Conservation (phyloP, 2,797 vertebrate genomes). For the Lacerta bilineata region DNA sequence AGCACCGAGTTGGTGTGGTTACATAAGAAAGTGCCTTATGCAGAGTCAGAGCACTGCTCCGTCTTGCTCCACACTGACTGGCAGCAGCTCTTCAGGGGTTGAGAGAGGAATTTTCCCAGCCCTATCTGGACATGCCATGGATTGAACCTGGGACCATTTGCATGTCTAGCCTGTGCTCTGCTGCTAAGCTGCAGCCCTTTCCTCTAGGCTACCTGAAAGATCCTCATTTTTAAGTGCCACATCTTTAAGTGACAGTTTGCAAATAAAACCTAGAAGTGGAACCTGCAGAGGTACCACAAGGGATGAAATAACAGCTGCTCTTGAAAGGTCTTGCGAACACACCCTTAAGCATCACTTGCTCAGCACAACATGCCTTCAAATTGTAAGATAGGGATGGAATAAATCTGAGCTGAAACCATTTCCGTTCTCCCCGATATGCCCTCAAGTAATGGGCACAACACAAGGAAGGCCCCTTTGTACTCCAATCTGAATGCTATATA, state of each 20-base stretch:
- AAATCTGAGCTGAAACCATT: neutral
- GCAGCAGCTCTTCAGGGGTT: neutral
- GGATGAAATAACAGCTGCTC: neutral
- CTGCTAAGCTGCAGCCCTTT: neutral
- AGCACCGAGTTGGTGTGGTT: neutral
- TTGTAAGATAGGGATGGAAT: neutral
- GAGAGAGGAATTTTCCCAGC: neutral
- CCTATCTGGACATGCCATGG: neutral
- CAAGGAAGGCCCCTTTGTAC: slow-evolving; percentile 1
- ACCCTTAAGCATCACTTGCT: neutral
- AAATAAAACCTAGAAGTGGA: neutral
- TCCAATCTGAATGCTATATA: neutral
- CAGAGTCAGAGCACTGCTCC: neutral
- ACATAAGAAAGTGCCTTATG: neutral
- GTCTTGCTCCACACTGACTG: neutral
- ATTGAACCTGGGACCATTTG: neutral
- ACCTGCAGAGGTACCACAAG: neutral
- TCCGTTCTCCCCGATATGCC: neutral
- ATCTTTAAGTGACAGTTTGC: neutral
- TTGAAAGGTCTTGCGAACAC: neutral
- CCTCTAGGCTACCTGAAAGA: neutral
- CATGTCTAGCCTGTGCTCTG: neutral
- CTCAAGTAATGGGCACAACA: neutral
- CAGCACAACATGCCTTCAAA: neutral
- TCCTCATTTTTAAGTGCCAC: neutral